Percentiles rank a stretch among this genome's conserved stretches.
phyloP scores from a whole-genome alignment of 2,113 vertebrate genomes.

The Atlantisia rogersi region DNA sequence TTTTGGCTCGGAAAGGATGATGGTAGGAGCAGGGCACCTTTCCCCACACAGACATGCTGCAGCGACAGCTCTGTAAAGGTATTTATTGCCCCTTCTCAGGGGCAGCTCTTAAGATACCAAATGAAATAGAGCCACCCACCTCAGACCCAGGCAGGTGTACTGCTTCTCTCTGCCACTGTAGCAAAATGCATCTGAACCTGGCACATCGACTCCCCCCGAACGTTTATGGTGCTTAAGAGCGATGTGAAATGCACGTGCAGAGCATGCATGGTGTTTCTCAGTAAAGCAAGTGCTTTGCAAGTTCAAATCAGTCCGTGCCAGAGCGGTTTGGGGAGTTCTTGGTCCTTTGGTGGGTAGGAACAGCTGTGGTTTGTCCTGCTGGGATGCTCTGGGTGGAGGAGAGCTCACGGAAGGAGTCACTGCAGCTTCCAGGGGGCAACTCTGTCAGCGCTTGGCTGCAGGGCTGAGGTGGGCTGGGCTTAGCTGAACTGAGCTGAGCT shows the following conservation, averaged over 20 bases:
- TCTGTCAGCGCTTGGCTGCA: neutral
- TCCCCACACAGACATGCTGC: rapidly evolving
- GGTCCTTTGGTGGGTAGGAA: neutral
- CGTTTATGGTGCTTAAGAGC: neutral
- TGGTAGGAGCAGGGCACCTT: neutral
- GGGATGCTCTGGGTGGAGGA: neutral
- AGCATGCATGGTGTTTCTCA: neutral
- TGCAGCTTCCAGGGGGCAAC: neutral
- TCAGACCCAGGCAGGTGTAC: neutral
- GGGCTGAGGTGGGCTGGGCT: neutral
- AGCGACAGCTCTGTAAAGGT: neutral
- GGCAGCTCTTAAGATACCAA: neutral
- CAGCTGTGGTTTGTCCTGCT: neutral
- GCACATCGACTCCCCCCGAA: neutral
- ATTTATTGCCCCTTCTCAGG: neutral
- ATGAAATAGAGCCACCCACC: neutral
- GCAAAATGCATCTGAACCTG: neutral
- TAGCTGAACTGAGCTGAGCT: neutral
- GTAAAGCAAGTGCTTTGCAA: neutral
- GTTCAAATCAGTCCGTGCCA: neutral
- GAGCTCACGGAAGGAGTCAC: neutral
- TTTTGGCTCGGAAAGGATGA: neutral
- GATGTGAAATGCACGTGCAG: neutral
- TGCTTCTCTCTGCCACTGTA: neutral
- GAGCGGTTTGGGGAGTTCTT: neutral